These are phyloP conservation scores for Artibeus jamaicensis DNA, from an alignment of 2,797 vertebrate species.

Conservation along the genomic window DNA sequence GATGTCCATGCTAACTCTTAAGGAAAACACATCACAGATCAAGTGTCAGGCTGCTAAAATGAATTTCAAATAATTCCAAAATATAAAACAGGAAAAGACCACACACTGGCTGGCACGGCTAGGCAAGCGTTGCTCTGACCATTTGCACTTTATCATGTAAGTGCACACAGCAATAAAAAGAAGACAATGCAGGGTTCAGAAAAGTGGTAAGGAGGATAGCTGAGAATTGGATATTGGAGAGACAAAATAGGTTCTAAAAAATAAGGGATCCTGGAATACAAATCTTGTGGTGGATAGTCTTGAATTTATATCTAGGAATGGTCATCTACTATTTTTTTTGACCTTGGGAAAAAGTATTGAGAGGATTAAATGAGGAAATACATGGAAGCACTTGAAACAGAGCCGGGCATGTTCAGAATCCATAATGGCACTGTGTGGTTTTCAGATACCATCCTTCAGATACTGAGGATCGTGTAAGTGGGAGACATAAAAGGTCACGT, in stretches of 20 bases:
- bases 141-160: neutral
- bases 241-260: neutral
- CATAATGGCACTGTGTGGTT: neutral
- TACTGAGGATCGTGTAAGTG: neutral
- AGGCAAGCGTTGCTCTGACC: neutral
- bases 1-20: neutral
- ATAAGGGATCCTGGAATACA: neutral
- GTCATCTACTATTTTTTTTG: neutral
- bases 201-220: neutral
- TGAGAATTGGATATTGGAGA: neutral
- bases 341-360: neutral
- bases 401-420: neutral
- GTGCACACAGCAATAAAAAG: neutral
- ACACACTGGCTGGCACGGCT: neutral
- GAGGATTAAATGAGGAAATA: neutral
- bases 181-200: neutral
- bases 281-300: neutral
- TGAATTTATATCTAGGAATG: neutral
- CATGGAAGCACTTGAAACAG: neutral
- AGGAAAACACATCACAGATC: slow-evolving; percentile 1
- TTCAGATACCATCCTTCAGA: neutral
- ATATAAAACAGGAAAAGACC: slow-evolving; percentile 8
- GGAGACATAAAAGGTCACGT: neutral
- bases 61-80: slow-evolving; percentile 41
- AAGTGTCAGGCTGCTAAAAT: slow-evolving; percentile 29